Evolutionary conservation across 2,797 vertebrate genomes (phyloP), one percentile per base, ranked within the genome.

Genomic region (Parauchenoglanis punctatus): DNA sequence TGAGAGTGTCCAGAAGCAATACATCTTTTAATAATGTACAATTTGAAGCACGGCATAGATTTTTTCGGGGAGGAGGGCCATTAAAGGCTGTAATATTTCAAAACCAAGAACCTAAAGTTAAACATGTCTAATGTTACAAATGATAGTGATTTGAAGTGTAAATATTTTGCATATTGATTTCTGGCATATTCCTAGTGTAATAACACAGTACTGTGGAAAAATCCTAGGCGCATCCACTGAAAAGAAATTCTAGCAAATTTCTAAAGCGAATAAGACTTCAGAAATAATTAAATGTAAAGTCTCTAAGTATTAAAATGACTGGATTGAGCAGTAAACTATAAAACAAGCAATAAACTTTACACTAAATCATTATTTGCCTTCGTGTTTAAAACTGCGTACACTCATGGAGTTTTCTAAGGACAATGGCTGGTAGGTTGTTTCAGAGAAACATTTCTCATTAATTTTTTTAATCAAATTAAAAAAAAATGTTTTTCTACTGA

Each of bases 1-100:
- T 84, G 61, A 86, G 76, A 63, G 59, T 83, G 68, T 80, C 82
- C 84, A 88, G 86, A 82, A 56, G 56, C 56, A 80, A 54, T 85
- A 81, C n/a, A 87, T 78, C 88, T 89, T 89, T 56, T 65, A 83
- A 90, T 89, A 85, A 83, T 56, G 56, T 85, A 86, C 61, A 83
- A 77, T 68, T 89, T 85, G 25, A 52, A 68, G 25, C 78, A 31
- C 61, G 52, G 44, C 17, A 67, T 6, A 67, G 25, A 67, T 83
- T 49, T 17, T 46, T 49, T 28, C 3, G n/a, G 56, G 61, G 44
- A 52, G 61, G 81, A 52, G 52, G 31, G 44, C 44, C 25, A 67
- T 65, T 67, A n/a, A 82, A 10, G 28, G 44, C 25, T 49, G 17
- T 65, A 67, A 83, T 83, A 52, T 83, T 67, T 83, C 61, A 83